These are phyloP conservation scores for Trididemnum nubilum DNA, from an alignment of 23 tunicate species.

Conservation along the genomic window DNA sequence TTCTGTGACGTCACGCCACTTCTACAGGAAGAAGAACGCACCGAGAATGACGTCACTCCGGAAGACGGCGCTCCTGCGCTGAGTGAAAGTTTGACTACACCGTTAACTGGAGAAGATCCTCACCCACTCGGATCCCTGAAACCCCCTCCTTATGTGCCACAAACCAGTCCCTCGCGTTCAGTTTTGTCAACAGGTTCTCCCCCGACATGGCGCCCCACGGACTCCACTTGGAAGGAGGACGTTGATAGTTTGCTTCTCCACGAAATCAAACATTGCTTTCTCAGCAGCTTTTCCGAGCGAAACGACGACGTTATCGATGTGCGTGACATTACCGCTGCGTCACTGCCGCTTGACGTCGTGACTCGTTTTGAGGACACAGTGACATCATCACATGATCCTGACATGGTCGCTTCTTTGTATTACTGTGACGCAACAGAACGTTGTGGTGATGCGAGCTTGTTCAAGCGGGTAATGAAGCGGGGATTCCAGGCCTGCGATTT, in stretches of 20 bases:
- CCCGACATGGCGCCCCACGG: not conserved
- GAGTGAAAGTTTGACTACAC: too few relatives aligned
- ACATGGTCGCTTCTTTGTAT: constrained; percentile 53
- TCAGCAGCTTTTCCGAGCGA: constrained; percentile 34
- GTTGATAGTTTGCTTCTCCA: not conserved
- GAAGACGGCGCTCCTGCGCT: too few relatives aligned
- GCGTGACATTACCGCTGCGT: not conserved
- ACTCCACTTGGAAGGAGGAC: not conserved
- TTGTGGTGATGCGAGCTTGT: not conserved
- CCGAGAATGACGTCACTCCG: too few relatives aligned
- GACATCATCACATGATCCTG: constrained; percentile 30
- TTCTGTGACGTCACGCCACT: too few relatives aligned
- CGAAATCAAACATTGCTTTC: constrained; percentile 61
- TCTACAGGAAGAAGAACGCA: too few relatives aligned
- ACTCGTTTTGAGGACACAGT: constrained; percentile 12
- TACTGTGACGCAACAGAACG: constrained; percentile 23
- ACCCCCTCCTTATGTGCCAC: not conserved
- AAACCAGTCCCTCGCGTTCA: not conserved
- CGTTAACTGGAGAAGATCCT: too few relatives aligned
- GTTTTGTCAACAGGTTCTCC: not conserved
- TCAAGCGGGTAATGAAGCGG: constrained; percentile 9
- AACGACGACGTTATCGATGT: not conserved
- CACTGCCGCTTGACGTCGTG: constrained; percentile 7
- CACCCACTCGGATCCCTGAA: not conserved
- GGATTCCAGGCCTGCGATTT: constrained; percentile 41